Base-by-base conservation (phyloP, 2,113 vertebrate genomes). In the Marmota monax region DNA sequence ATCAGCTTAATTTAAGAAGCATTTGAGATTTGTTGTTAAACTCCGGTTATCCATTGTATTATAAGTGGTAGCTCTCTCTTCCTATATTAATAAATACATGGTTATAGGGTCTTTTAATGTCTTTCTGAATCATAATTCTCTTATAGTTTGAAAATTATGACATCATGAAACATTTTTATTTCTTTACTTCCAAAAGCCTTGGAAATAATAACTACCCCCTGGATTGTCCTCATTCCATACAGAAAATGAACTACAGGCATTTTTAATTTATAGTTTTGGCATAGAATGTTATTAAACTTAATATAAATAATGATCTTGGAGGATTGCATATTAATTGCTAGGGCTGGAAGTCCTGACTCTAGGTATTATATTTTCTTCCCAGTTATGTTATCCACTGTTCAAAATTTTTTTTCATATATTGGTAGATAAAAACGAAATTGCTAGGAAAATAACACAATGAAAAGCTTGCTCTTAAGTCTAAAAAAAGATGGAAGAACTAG, bases 71-170 rank as follows among this genome's bases (percentile, higher is more conserved):
- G 61, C 53, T 34, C 53, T 39, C 45, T 93, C 61, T 77, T 74
- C 2, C 25, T 88, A 0, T 58, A 18, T 85, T 90, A 72, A 45
- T 63, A 56, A 22, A 58, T 58, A 20, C 23, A 69, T 70, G 11
- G 70, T 65, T 13, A 74, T 92, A 17, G 65, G 29, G 23, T 61
- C 32, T 84, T 23, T 58, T 96, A 90, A 67, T 91, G 34, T 80
- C 25, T 67, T 82, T 96, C 32, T 70, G 61, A 86, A 45, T 82
- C 32, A 6, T 83, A 56, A 80, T 63, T 85, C 23, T 87, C 45
- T 95, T 87, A 88, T 65, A 65, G 51, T 84, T 87, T 84, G 45
- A 63, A 94, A 97, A 88, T 27, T 74, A 18, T 93, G 84, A 85
- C 29, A 77, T 42, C 27, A 73, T 61, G 61, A 72, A 76, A 85